Evolutionary conservation across 2,888 invertebrate species (phyloP).

Genomic region (Brachylomia viminalis): DNA sequence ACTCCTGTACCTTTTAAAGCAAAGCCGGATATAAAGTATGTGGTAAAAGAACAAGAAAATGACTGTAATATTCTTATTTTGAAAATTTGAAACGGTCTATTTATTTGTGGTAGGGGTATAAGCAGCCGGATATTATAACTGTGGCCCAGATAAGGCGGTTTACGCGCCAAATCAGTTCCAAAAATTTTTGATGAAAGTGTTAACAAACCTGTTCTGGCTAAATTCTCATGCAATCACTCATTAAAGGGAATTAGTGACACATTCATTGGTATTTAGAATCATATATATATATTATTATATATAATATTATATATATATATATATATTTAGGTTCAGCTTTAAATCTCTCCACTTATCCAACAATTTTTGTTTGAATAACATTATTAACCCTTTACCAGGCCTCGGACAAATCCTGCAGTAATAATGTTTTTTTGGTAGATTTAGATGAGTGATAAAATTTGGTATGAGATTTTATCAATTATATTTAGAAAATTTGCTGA

Average conservation of each 20-base stretch:
- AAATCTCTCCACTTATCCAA: no score
- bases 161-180: neutral
- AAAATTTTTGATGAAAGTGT: neutral
- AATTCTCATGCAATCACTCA: neutral
- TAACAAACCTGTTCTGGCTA: neutral
- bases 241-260: neutral
- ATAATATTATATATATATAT: no score
- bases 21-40: conserved; percentile 75
- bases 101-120: neutral
- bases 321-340: no score
- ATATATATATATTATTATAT: no score
- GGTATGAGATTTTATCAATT: no score
- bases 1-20: conserved; percentile 35
- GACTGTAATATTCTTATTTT: conserved; percentile 86
- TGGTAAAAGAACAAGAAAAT: conserved; percentile 82
- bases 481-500: no score
- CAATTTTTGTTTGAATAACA: no score
- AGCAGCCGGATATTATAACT: neutral
- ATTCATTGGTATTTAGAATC: neutral
- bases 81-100: conserved; percentile 71
- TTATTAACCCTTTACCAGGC: no score
- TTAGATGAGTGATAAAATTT: no score
- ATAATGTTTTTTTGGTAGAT: no score
- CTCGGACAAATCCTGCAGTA: no score
- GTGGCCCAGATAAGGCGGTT: neutral